phyloP scores from a whole-genome alignment of 2,113 vertebrate species.

The Nannobrachium achirus region DNA sequence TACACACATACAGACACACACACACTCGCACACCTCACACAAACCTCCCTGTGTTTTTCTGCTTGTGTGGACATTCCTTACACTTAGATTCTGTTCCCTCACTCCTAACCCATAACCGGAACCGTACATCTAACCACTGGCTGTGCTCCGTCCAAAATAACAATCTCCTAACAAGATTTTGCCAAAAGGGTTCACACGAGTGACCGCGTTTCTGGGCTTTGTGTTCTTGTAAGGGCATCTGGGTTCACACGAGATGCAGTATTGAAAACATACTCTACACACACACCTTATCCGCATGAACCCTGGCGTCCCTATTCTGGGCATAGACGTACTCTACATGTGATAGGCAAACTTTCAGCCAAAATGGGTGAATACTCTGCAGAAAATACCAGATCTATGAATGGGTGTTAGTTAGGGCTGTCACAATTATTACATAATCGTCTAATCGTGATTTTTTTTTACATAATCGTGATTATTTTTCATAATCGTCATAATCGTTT shows the following conservation, averaged over 20 bases:
- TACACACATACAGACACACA: constrained; percentile 6
- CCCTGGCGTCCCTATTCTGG: too few species aligned
- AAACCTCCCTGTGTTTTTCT: too few species aligned
- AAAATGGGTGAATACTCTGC: too few species aligned
- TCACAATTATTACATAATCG: too few species aligned
- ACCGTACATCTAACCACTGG: not conserved
- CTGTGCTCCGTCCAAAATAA: not conserved
- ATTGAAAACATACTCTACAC: not conserved
- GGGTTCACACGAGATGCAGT: not conserved
- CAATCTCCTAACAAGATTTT: constrained; percentile 3
- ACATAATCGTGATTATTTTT: too few species aligned
- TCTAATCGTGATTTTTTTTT: too few species aligned
- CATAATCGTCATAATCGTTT: too few species aligned
- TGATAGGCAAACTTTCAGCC: too few species aligned
- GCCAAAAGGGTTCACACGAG: constrained; percentile 6
- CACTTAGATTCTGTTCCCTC: not conserved
- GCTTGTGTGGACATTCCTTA: not conserved
- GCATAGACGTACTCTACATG: too few species aligned
- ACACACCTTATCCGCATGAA: not conserved
- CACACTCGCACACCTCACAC: not conserved
- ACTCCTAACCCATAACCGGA: not conserved
- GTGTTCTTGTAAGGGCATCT: not conserved
- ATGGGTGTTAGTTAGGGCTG: too few species aligned
- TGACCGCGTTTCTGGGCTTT: not conserved
- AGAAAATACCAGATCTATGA: too few species aligned